Conservation (phyloP, 2,888 invertebrate species). For the Piscicola geometra region DNA sequence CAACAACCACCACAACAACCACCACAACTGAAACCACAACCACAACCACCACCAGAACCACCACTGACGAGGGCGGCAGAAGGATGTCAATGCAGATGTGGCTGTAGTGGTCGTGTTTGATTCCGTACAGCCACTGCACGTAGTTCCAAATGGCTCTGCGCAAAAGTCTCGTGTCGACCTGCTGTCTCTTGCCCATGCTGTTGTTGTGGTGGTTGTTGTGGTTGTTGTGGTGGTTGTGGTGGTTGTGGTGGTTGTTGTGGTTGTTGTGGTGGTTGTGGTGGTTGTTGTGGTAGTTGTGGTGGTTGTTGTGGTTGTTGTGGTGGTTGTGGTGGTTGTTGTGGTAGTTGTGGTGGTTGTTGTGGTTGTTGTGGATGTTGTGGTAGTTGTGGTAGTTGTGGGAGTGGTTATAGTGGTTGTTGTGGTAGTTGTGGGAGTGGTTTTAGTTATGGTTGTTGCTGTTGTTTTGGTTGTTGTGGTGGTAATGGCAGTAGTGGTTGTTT, state of each 20-base stretch:
- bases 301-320: background rate
- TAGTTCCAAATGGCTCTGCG: constrained; percentile 84
- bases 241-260: background rate
- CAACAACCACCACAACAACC: no score
- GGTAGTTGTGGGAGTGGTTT: no score
- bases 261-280: background rate
- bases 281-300: background rate
- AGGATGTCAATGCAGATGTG: constrained; percentile 79
- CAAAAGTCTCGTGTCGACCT: constrained; percentile 79
- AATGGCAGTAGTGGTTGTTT: no score
- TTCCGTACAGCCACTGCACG: constrained; percentile 79
- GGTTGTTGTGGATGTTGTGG: no score
- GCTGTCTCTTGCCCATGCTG: constrained; percentile 75
- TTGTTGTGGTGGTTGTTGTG: constrained; percentile 50
- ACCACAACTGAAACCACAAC: no score
- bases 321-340: background rate
- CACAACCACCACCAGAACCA: no score
- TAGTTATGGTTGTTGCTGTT: no score
- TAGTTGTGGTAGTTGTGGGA: no score
- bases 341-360: no score
- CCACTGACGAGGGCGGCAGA: constrained; percentile 53
- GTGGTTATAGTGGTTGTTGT: no score
- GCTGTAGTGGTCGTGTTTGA: constrained; percentile 80
- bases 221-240: background rate
- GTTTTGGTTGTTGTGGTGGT: no score